Percentiles rank a stretch among this genome's conserved stretches.
These are phyloP conservation scores for Sebastes variabilis DNA, from an alignment of 2,797 vertebrate genomes.

Conservation along the genomic window DNA sequence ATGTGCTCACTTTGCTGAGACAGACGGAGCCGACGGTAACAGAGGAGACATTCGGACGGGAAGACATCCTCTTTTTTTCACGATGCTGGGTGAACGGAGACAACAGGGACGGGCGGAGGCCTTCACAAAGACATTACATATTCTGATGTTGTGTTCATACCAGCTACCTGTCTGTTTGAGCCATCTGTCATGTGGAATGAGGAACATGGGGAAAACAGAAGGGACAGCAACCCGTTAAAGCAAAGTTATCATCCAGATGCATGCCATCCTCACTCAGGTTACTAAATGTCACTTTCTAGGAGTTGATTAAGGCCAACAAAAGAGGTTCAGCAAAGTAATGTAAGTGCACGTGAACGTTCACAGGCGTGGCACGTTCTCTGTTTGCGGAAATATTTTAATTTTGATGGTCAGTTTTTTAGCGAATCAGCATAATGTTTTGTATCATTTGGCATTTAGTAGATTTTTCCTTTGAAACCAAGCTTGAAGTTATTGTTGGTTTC, in stretches of 20 bases:
- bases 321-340: neutral
- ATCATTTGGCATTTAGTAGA: neutral
- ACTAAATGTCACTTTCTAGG: neutral
- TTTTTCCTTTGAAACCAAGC: neutral
- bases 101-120: slow-evolving; percentile 37
- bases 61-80: slow-evolving; percentile 50
- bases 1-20: slow-evolving; percentile 74
- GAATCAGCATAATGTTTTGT: neutral
- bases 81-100: slow-evolving; percentile 17
- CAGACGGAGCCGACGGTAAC: slow-evolving; percentile 64
- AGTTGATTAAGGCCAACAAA: neutral
- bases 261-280: neutral
- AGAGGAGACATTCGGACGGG: slow-evolving; percentile 61
- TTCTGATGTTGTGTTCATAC: slow-evolving; percentile 37
- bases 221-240: slow-evolving; percentile 2
- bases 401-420: neutral
- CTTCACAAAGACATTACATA: slow-evolving; percentile 48
- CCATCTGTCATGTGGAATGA: slow-evolving; percentile 62
- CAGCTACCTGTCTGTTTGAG: slow-evolving; percentile 68
- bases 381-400: neutral
- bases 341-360: no score
- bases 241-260: slow-evolving; percentile 3
- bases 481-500: neutral
- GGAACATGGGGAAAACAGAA: slow-evolving; percentile 10
- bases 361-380: neutral